These are phyloP conservation scores for Crossaster papposus DNA, from an alignment of 53 echinoderm and acorn worm genomes.

Conservation along the genomic window DNA sequence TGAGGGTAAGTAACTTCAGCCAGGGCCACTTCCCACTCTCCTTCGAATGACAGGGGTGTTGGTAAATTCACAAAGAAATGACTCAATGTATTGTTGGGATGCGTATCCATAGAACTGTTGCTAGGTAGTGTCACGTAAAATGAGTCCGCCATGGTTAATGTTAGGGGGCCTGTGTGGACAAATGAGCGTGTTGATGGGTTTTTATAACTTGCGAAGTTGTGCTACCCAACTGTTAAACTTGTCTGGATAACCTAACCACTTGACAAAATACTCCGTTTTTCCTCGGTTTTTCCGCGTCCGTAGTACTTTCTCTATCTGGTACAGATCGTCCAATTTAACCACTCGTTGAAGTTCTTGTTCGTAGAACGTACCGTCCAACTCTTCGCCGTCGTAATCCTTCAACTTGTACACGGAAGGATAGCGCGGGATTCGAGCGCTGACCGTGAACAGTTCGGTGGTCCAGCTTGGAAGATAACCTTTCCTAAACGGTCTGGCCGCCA, in stretches of 20 bases:
- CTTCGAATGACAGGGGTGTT: slow-evolving; percentile 48
- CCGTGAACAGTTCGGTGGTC: slow-evolving; percentile 62
- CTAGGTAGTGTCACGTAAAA: slow-evolving; percentile 83
- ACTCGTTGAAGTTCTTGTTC: slow-evolving; percentile 61
- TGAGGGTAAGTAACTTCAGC: slow-evolving; percentile 54
- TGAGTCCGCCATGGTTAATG: slow-evolving; percentile 50
- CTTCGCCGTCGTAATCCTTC: slow-evolving; percentile 54
- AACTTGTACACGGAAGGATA: slow-evolving; percentile 62
- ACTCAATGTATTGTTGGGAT: slow-evolving; percentile 66
- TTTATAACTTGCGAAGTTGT: slow-evolving; percentile 39
- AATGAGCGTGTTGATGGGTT: no score
- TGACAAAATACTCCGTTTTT: slow-evolving; percentile 68
- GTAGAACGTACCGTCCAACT: slow-evolving; percentile 51
- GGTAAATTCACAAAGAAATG: slow-evolving; percentile 55
- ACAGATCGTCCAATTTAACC: slow-evolving; percentile 36
- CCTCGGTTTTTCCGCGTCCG: slow-evolving; percentile 44
- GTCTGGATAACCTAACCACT: slow-evolving; percentile 59
- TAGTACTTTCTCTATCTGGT: slow-evolving; percentile 59
- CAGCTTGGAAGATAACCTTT: slow-evolving; percentile 65
- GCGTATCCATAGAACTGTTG: slow-evolving; percentile 68
- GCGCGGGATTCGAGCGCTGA: slow-evolving; percentile 29
- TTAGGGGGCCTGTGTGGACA: background rate
- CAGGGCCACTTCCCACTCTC: slow-evolving; percentile 65
- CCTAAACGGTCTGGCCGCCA: slow-evolving; percentile 27
- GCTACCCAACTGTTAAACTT: slow-evolving; percentile 69